phyloP scores from a whole-genome alignment of 1,140 invertebrate genomes.

The Diabrotica undecimpunctata region DNA sequence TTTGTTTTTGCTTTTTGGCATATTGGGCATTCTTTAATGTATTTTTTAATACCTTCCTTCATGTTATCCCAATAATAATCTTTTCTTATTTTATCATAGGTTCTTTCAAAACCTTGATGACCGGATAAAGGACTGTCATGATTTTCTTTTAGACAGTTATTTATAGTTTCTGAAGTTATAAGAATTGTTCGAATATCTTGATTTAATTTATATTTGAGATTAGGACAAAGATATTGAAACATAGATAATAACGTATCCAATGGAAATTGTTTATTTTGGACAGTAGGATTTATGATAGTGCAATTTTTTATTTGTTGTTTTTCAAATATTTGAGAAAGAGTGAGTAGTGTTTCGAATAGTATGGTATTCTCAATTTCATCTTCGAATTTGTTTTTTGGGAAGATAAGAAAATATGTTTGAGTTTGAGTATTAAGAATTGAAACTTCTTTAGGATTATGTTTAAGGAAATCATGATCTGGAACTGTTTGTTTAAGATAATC shows the following conservation, averaged over 20 bases:
- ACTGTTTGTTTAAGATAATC: conserved; percentile 28
- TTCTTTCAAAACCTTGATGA: conserved; percentile 4
- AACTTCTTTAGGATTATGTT: too few relatives aligned
- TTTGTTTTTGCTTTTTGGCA: conserved; percentile 40
- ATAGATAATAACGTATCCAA: conserved; percentile 20
- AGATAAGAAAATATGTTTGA: too few relatives aligned
- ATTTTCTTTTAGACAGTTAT: conserved; percentile 41
- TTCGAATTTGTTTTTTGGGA: too few relatives aligned
- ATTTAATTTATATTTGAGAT: conserved; percentile 20
- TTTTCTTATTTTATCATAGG: conserved; percentile 36
- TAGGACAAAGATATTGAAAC: conserved; percentile 18
- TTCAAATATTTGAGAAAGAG: neutral
- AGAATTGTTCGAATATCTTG: conserved; percentile 20
- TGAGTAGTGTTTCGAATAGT: too few relatives aligned
- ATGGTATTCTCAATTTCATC: too few relatives aligned
- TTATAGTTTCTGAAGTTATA: conserved; percentile 31
- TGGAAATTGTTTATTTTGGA: conserved; percentile 29
- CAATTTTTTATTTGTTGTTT: conserved; percentile 14
- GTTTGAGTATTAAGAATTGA: too few relatives aligned
- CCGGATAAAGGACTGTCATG: conserved; percentile 32
- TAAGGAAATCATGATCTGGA: neutral
- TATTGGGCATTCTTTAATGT: conserved; percentile 35
- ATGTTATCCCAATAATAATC: conserved; percentile 45
- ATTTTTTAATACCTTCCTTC: conserved; percentile 42
- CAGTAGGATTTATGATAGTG: conserved; percentile 18